Evolutionary conservation across 1,140 invertebrate species (phyloP).

Genomic region (Heliconius eleuchia): DNA sequence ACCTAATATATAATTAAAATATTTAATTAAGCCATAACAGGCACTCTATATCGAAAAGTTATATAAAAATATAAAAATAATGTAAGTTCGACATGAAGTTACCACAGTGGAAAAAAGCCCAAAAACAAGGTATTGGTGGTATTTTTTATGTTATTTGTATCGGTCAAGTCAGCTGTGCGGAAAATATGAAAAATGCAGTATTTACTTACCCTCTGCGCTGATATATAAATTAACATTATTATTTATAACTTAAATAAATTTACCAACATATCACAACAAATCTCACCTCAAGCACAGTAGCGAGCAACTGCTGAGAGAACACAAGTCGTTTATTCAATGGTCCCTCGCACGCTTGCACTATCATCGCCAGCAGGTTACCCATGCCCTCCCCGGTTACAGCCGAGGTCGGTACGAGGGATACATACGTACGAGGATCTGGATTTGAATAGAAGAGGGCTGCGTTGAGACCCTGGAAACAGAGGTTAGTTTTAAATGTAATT

Average conservation of each 20-base stretch:
- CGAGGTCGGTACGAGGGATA: slow-evolving; percentile 98
- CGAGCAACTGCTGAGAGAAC: slow-evolving; percentile 96
- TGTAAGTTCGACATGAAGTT: no score
- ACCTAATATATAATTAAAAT: no score
- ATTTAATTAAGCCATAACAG: background rate
- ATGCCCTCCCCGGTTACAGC: slow-evolving; percentile 98
- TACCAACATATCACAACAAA: background rate
- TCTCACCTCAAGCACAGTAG: slow-evolving; percentile 95
- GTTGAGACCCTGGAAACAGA: slow-evolving; percentile 88
- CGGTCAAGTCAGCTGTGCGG: no score
- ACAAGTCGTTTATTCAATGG: slow-evolving; percentile 94
- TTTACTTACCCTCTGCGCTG: no score
- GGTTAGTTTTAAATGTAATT: background rate
- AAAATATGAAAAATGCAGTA: no score
- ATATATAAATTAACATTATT: no score
- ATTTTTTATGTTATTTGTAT: no score
- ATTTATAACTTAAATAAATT: no score
- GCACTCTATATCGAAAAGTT: no score
- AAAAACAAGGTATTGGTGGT: no score
- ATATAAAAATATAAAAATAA: no score
- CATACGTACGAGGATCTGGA: slow-evolving; percentile 94
- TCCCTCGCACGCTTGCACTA: slow-evolving; percentile 95
- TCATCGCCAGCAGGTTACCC: slow-evolving; percentile 97
- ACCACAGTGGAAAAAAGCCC: no score
- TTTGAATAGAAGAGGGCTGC: slow-evolving; percentile 98